These are phyloP conservation scores for Eumeta japonica DNA, from an alignment of 1,140 invertebrate genomes.

Conservation along the genomic window DNA sequence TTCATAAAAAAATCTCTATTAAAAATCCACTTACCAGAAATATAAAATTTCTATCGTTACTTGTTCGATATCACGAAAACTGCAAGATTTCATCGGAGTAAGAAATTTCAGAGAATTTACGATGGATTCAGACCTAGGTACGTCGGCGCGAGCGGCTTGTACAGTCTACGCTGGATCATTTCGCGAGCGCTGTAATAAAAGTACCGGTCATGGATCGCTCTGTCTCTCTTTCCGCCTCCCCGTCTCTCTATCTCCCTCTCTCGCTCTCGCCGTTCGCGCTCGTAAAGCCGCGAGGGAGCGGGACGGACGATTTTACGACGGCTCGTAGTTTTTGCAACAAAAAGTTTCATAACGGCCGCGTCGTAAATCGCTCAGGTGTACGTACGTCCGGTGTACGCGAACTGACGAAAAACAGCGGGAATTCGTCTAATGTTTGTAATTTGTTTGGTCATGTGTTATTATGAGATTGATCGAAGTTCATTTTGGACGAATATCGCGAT, in stretches of 20 bases:
- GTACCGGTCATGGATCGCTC: slow-evolving; percentile 34
- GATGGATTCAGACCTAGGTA: slow-evolving; percentile 8
- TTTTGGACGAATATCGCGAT: too few relatives aligned
- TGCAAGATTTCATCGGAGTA: neutral
- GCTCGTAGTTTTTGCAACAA: slow-evolving; percentile 37
- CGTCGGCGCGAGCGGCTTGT: slow-evolving; percentile 14
- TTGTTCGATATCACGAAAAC: neutral
- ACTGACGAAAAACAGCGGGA: too few relatives aligned
- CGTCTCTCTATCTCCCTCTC: too few relatives aligned
- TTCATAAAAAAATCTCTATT: too few relatives aligned
- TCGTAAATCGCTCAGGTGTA: slow-evolving; percentile 50
- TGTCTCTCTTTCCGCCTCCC: slow-evolving; percentile 40
- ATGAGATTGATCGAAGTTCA: too few relatives aligned
- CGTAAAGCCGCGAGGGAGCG: slow-evolving; percentile 30
- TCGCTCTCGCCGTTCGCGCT: too few relatives aligned
- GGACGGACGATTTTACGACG: slow-evolving; percentile 36
- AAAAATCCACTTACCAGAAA: too few relatives aligned
- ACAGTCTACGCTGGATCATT: slow-evolving; percentile 21
- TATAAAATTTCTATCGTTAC: neutral
- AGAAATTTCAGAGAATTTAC: slow-evolving; percentile 9
- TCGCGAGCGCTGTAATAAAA: slow-evolving; percentile 31
- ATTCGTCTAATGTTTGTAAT: too few relatives aligned
- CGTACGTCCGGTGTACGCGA: too few relatives aligned
- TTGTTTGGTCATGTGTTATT: too few relatives aligned
- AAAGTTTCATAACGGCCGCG: slow-evolving; percentile 43